Evolutionary conservation across 2,888 invertebrate genomes (phyloP).

Genomic region (Drosophila vallismaia): DNA sequence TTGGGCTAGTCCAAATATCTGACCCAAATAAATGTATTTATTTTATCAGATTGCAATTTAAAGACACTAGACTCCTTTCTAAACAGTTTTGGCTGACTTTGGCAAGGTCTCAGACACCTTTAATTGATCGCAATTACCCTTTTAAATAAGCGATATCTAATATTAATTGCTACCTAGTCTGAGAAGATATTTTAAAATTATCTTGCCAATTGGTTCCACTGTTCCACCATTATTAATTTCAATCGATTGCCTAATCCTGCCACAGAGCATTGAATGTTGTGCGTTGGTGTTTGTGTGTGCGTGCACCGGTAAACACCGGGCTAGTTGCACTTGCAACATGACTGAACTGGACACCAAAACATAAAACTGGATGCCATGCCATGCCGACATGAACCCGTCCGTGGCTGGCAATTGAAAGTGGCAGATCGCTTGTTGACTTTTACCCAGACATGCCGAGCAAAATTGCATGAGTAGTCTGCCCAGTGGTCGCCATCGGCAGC

Average conservation of each 20-base stretch:
- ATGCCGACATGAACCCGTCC: constrained; percentile 26
- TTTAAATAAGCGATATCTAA: not conserved
- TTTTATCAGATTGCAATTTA: not conserved
- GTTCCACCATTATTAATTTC: constrained; percentile 28
- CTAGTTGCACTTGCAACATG: constrained; percentile 64
- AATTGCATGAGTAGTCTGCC: constrained; percentile 33
- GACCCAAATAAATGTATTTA: constrained; percentile 4
- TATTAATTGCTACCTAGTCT: not conserved
- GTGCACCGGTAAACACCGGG: constrained; percentile 18
- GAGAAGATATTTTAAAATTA: not conserved
- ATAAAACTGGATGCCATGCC: constrained; percentile 3
- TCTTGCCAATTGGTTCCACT: constrained; percentile 4
- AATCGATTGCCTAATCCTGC: constrained; percentile 47
- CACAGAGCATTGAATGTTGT: constrained; percentile 30
- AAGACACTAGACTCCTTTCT: not conserved
- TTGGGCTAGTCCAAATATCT: not conserved
- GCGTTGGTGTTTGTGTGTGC: constrained; percentile 2
- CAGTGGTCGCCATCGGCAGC: constrained; percentile 25
- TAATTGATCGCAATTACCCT: not conserved
- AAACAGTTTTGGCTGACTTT: not conserved
- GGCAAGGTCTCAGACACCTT: not conserved
- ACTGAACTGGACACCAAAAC: constrained; percentile 31
- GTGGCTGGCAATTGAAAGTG: constrained; percentile 59
- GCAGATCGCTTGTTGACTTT: constrained; percentile 54
- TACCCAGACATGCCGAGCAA: constrained; percentile 41